Evolutionary conservation across 2,113 vertebrate species (phyloP), one percentile per base, ranked within the genome.

Genomic region (Eulacestoma nigropectus): DNA sequence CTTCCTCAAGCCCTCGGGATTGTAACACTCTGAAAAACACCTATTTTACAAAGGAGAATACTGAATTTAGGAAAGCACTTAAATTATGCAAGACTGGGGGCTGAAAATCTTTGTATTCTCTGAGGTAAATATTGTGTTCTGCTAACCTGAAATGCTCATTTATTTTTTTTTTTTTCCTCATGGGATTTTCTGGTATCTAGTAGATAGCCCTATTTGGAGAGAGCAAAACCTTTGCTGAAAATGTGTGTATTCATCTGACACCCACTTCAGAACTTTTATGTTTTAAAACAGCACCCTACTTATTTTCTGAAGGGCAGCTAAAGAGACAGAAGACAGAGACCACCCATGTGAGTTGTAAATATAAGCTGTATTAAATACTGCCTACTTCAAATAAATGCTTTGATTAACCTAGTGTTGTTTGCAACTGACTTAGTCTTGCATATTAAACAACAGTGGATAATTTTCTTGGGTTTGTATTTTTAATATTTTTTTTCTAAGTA

Each of bases 1-100:
- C 17, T 47, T 72, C 21, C 19, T 88, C 20, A 56, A 30, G 2
- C 16, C 16, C 22, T 49, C 0, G 0, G 25, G 63, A 68, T 4
- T 68, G 5, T 16, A n/a, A 1, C 7, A 9, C 8, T 62, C 27
- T 39, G 53, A 89, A 65, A 73, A 64, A 52, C 16, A 74, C 3
- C 5, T 26, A 11, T 17, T 86, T 76, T n/a, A 30, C 1, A 5
- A 64, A 65, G 8, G 10, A 75, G 3, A 76, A 64, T 29, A 8
- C 33, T 42, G 32, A 87, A 74, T 15, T 69, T 87, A 57, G 5
- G 37, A 78, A 37, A 33, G 11, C 5, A 49, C 2, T 7, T 77
- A 62, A 52, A 84, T 60, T 65, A 49, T 42, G 27, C 25, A 60
- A 64, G 53, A 42, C 7, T 76, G 13, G 2, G 14, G 15, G 22